These are phyloP conservation scores for Bradypus variegatus DNA, from an alignment of 2,797 vertebrate species.

Conservation along the genomic window DNA sequence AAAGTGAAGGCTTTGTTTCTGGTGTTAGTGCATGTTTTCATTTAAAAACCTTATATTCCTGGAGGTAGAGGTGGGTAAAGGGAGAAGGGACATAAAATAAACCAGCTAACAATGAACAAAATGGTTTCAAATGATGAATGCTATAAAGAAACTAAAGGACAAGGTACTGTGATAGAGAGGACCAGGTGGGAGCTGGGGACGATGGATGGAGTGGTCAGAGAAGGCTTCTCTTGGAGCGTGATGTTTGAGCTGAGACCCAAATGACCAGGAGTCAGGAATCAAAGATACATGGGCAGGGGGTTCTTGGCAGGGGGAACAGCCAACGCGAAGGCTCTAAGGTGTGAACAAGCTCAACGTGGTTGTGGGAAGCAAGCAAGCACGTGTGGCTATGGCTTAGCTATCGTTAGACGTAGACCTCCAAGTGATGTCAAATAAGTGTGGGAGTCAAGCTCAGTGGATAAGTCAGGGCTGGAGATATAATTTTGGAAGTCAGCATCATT, in stretches of 20 bases:
- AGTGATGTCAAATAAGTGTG: not conserved
- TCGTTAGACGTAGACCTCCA: not conserved
- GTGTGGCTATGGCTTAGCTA: not conserved
- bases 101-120: not conserved
- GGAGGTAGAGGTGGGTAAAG: not conserved
- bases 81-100: not conserved
- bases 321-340: not conserved
- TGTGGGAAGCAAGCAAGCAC: not conserved
- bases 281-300: not conserved
- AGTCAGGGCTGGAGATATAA: not conserved
- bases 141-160: not conserved
- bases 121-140: not conserved
- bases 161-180: not conserved
- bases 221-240: not conserved
- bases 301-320: no score
- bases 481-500: not conserved
- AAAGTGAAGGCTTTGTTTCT: constrained; percentile 7
- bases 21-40: not conserved
- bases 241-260: not conserved
- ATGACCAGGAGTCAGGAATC: not conserved
- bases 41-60: not conserved
- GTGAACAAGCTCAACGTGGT: not conserved
- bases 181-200: not conserved
- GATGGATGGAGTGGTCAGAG: not conserved
- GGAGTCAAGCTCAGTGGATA: not conserved